phyloP scores from a whole-genome alignment of 2,888 invertebrate genomes.

The Amitus sp. region DNA sequence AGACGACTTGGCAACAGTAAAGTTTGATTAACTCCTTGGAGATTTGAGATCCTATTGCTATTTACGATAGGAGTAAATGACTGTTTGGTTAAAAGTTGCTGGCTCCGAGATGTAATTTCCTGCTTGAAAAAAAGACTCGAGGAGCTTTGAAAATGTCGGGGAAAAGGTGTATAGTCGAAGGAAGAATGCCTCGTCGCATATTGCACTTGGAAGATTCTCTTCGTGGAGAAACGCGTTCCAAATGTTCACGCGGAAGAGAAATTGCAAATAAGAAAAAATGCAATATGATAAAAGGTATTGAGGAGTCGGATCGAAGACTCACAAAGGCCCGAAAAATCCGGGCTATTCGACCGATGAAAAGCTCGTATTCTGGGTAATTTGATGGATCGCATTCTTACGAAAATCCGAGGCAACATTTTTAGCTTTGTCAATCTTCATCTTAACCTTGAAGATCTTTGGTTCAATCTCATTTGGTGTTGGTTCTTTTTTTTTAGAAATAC shows the following conservation, averaged over 20 bases:
- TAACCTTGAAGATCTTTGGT: too few species aligned
- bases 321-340: conserved; percentile 26
- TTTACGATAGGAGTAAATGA: neutral
- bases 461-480: too few species aligned
- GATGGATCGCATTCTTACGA: conserved; percentile 10
- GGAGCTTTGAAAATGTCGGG: too few species aligned
- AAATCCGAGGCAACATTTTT: too few species aligned
- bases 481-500: too few species aligned
- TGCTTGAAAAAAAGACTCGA: too few species aligned
- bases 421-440: too few species aligned
- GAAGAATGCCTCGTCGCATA: neutral
- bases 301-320: conserved; percentile 1
- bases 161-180: too few species aligned
- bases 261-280: conserved; percentile 3
- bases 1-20: conserved; percentile 48
- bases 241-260: neutral
- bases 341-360: conserved; percentile 45
- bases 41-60: conserved; percentile 4
- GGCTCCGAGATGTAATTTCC: too few species aligned
- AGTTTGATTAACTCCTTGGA: conserved; percentile 40
- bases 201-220: too few species aligned
- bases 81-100: neutral
- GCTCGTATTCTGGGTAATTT: conserved; percentile 5
- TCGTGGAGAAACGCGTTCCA: too few species aligned
- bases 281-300: neutral